Evolutionary conservation across 2,888 invertebrate species (phyloP).

Genomic region (Ernsta delagoae): DNA sequence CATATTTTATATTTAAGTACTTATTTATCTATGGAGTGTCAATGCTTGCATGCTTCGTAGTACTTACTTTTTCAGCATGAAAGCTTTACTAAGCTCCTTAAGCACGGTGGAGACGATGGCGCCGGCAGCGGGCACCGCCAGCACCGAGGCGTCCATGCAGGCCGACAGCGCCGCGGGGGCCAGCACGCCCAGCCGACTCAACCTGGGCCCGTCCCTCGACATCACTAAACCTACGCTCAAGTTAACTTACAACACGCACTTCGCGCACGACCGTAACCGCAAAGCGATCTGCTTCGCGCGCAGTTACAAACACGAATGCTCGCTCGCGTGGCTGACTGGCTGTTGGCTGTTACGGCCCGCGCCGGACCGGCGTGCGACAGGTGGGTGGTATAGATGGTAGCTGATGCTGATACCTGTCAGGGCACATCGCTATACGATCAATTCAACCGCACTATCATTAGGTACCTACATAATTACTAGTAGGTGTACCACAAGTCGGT

Average conservation of each 20-base stretch:
- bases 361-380: constrained; percentile 16
- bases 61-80: constrained; percentile 81
- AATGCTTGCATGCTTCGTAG: background rate
- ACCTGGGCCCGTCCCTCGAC: too few relatives aligned
- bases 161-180: constrained; percentile 77
- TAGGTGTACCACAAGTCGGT: too few relatives aligned
- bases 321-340: constrained; percentile 37
- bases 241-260: too few relatives aligned
- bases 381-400: background rate
- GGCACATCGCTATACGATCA: constrained; percentile 4
- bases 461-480: too few relatives aligned
- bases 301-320: constrained; percentile 64
- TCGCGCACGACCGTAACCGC: constrained; percentile 74
- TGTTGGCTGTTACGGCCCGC: too few relatives aligned
- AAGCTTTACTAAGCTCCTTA: constrained; percentile 78
- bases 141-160: constrained; percentile 78
- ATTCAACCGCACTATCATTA: too few relatives aligned
- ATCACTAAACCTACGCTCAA: too few relatives aligned
- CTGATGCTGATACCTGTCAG: constrained; percentile 17
- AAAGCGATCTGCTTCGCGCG: constrained; percentile 79
- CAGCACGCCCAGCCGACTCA: too few relatives aligned
- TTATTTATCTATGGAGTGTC: too few relatives aligned
- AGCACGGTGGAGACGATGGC: constrained; percentile 78
- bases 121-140: constrained; percentile 78
- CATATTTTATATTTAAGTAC: too few relatives aligned